Percentiles rank a stretch among this genome's conserved stretches.
phyloP scores from a whole-genome alignment of 2,113 vertebrate genomes.

The Syngnathus scovelli region DNA sequence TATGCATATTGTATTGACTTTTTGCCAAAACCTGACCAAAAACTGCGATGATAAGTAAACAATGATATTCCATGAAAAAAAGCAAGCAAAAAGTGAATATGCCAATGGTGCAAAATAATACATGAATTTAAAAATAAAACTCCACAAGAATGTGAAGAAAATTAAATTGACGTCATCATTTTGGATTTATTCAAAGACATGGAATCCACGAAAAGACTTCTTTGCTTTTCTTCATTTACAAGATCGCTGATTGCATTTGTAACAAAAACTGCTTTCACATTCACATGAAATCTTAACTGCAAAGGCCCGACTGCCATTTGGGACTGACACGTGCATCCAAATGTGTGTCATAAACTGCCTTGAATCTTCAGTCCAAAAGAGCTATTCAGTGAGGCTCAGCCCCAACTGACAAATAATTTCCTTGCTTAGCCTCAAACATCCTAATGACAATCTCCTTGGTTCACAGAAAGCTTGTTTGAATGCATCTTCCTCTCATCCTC shows the following conservation, averaged over 20 bases:
- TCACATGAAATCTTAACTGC: constrained; percentile 55
- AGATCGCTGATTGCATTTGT: constrained; percentile 56
- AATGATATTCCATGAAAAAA: background rate
- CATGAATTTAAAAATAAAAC: background rate
- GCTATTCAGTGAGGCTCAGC: constrained; percentile 56
- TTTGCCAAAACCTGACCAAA: constrained; percentile 37
- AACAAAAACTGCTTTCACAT: constrained; percentile 59
- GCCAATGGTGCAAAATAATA: constrained; percentile 24
- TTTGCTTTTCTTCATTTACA: constrained; percentile 67
- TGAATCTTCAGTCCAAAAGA: constrained; percentile 59
- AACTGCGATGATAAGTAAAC: constrained; percentile 12
- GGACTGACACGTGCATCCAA: constrained; percentile 48
- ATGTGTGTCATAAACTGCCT: constrained; percentile 56
- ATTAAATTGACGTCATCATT: constrained; percentile 23
- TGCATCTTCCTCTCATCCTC: constrained; percentile 46
- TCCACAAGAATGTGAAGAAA: background rate
- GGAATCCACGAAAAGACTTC: constrained; percentile 59
- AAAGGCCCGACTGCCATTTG: constrained; percentile 45
- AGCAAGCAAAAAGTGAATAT: constrained; percentile 12
- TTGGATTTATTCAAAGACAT: constrained; percentile 41
- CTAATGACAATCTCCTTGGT: constrained; percentile 56
- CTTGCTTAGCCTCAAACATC: constrained; percentile 62
- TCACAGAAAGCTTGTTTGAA: constrained; percentile 58
- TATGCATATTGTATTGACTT: constrained; percentile 15
- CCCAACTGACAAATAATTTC: constrained; percentile 50